phyloP scores from a whole-genome alignment of 2,797 vertebrate species.

The Enteromius radiatus region DNA sequence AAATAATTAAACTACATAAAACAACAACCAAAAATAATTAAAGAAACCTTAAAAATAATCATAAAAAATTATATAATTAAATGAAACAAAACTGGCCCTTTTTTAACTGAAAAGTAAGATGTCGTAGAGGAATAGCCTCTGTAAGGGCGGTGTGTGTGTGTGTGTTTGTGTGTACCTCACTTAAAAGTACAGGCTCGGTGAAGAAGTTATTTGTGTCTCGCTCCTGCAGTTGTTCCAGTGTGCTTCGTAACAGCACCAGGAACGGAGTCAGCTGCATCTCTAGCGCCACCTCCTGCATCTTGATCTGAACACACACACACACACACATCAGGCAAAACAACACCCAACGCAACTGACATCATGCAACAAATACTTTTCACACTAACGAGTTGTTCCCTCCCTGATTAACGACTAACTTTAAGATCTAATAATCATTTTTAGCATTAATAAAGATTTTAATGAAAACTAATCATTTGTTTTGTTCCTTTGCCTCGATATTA shows the following conservation, averaged over 20 bases:
- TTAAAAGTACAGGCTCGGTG: slow-evolving; percentile 95
- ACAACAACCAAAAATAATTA: no score
- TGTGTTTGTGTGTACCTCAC: slow-evolving; percentile 82
- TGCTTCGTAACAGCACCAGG: slow-evolving; percentile 93
- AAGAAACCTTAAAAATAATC: no score
- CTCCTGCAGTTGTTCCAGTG: slow-evolving; percentile 95
- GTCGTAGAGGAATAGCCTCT: neutral
- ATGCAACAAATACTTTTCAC: no score
- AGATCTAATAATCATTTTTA: no score
- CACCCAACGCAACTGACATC: neutral
- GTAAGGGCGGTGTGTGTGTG: neutral
- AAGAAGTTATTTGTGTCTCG: slow-evolving; percentile 98
- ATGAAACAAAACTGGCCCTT: no score
- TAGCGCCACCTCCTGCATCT: slow-evolving; percentile 94
- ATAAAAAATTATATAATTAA: no score
- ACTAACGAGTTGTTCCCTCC: neutral
- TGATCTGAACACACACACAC: slow-evolving; percentile 83
- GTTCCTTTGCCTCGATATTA: no score
- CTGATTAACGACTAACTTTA: neutral
- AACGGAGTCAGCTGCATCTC: slow-evolving; percentile 98
- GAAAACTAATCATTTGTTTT: no score
- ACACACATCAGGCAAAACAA: neutral
- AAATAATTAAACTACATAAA: no score
- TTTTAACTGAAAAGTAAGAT: no score
- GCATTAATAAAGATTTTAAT: no score